Evolutionary conservation across 2,797 vertebrate species (phyloP), one percentile per base, ranked within the genome.

Genomic region (Amazona ochrocephala): DNA sequence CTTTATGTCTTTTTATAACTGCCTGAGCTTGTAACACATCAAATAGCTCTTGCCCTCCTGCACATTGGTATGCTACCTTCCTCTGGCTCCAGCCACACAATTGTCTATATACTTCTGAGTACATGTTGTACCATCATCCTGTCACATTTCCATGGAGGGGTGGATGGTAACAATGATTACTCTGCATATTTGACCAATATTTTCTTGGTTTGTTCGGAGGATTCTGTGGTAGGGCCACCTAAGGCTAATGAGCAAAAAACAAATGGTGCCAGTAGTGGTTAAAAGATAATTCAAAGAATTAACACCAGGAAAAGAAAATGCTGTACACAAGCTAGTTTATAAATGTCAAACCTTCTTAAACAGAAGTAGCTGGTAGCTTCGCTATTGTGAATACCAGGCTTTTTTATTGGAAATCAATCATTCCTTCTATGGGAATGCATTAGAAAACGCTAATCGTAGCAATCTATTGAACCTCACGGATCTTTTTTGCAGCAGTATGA

Each of bases 331-430:
- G 62, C 45, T 83, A 20, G 22, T 79, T 90, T 37, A 62, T 42
- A 50, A 41, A 94, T 76, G 89, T 73, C 73, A 84, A 47, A 51
- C 5, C 37, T 50, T 75, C 72, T 91, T 60, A 88, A 87, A 72
- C 19, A 90, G 66, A 90, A 72, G 21, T 24, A 76, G 74, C 89
- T 64, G 56, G 61, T 90, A 87, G 13, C 3, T 90, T 71, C 65
- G 73, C 64, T 89, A 8, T 82, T 84, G 92, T 54, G 86, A 84
- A 74, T 64, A 11, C 47, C 74, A 56, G 13, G 14, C 7, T 79
- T 94, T 72, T 93, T 88, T 65, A 89, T 48, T 89, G 64, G 54
- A 89, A 92, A 93, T 90, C 67, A 91, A 64, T 87, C 44, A 79
- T 56, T 79, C 21, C 6, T 95, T 93, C 62, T 32, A n/a, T 45